Evolutionary conservation across 2,888 invertebrate species (phyloP).

Genomic region (Chrysopilus asiliformis): DNA sequence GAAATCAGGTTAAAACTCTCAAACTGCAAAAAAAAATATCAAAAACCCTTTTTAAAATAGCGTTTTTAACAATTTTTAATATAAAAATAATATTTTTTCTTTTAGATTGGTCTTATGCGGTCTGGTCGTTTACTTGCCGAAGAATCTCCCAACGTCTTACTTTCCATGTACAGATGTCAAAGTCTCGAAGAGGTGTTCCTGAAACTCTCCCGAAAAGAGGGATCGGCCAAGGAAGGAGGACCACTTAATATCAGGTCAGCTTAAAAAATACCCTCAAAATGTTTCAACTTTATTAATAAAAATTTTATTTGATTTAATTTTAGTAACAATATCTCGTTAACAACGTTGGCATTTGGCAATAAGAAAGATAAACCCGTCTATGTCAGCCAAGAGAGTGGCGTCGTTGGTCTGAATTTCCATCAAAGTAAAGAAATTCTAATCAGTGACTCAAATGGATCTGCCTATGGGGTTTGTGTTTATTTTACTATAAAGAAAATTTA

Average conservation of each 20-base stretch:
- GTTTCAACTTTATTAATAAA: conserved; percentile 1
- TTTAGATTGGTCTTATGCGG: conserved; percentile 86
- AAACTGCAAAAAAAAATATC: too few species aligned
- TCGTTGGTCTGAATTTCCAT: conserved; percentile 77
- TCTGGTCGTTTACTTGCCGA: conserved; percentile 83
- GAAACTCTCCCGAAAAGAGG: conserved; percentile 72
- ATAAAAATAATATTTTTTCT: conserved; percentile 20
- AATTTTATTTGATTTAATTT: conserved; percentile 21
- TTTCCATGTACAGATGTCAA: conserved; percentile 70
- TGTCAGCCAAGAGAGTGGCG: conserved; percentile 74
- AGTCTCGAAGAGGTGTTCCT: conserved; percentile 87
- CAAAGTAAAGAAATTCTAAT: conserved; percentile 82
- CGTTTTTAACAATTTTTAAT: too few species aligned
- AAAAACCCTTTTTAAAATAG: too few species aligned
- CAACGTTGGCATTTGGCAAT: conserved; percentile 66
- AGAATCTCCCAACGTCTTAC: conserved; percentile 70
- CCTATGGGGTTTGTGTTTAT: conserved; percentile 14
- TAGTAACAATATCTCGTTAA: conserved; percentile 65
- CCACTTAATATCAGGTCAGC: conserved; percentile 36
- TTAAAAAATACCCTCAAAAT: neutral
- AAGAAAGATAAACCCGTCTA: conserved; percentile 71
- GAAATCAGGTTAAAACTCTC: too few species aligned
- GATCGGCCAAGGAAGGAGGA: conserved; percentile 41
- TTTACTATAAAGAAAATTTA: neutral
- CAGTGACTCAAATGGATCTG: conserved; percentile 53